Conservation (phyloP, 2,113 vertebrate species). For the Protobothrops flavoviridis region DNA sequence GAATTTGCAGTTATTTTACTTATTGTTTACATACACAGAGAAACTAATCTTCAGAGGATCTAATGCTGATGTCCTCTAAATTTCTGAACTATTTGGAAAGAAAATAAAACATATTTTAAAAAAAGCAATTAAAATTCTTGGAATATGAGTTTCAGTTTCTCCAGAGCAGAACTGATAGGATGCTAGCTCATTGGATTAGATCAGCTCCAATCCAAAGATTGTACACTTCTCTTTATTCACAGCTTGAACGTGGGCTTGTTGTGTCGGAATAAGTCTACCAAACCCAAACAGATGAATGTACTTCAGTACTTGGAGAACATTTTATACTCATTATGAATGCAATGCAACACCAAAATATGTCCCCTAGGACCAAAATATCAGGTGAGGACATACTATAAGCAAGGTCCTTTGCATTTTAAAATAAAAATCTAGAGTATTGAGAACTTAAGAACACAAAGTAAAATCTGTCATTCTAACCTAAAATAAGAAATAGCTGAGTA, state of each 20-base stretch:
- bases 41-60: constrained; percentile 17
- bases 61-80: constrained; percentile 33
- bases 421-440: not conserved
- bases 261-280: constrained; percentile 72
- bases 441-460: not conserved
- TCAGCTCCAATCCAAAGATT: constrained; percentile 67
- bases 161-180: constrained; percentile 36
- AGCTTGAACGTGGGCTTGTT: constrained; percentile 74
- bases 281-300: constrained; percentile 73
- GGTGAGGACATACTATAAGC: constrained; percentile 18
- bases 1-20: not conserved
- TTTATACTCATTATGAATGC: constrained; percentile 74
- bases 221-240: constrained; percentile 71
- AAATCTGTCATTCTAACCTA: not conserved
- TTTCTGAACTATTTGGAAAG: constrained; percentile 22
- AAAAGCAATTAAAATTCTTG: constrained; percentile 58
- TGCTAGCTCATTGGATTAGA: constrained; percentile 65
- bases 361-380: constrained; percentile 64
- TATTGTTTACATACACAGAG: not conserved
- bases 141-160: constrained; percentile 56
- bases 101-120: not conserved
- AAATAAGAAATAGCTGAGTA: not conserved
- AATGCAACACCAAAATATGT: constrained; percentile 69
- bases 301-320: constrained; percentile 70
- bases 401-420: not conserved